Evolutionary conservation across 2,113 vertebrate species (phyloP), one percentile per base, ranked within the genome.

Genomic region (Acanthochromis polyacanthus): DNA sequence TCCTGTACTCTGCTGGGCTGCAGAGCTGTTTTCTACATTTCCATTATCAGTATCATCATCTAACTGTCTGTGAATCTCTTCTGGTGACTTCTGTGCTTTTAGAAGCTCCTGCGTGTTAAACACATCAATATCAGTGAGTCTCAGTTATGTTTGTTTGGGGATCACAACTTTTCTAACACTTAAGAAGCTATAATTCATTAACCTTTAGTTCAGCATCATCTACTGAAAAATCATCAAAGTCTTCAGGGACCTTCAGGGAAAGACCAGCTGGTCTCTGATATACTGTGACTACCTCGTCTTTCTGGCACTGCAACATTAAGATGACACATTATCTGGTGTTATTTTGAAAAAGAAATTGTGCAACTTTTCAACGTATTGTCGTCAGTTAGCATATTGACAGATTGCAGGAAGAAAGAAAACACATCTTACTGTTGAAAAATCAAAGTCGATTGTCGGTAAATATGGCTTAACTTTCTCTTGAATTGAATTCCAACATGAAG

Each of bases 401-500:
- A n/a, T 20, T 36, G 25, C 17, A 15, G 8, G 10, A 19, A 46
- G 2, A 8, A 52, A 25, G 45, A 14, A 36, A 11, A 46, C 51
- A 58, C 58, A 74, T 11, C 85, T 61, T 83, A 92, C 86, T 8
- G 92, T 91, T 10, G 32, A 66, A n/a, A 83, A 82, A 68, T 96
- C 94, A 0, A 92, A 95, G 60, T 96, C 95, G 40, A 96, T 86
- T 15, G 94, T 94, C 0, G 96, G 96, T 28, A 96, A 87, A 19
- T 94, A 92, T 10, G 93, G 90, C 76, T 88, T 94, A 59, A 95
- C 91, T 5, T 90, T 85, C 87, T 94, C 59, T 0, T 94, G 84
- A 68, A 95, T 86, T n/a, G 89, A 67, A 56, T 88, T 94, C 94
- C 94, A 95, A 51, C 55, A 62, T 3, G 51, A 57, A 10, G 64